Evolutionary conservation across 64 coral and sea anemone species (phyloP), one percentile per base, ranked within the genome.

Genomic region (Hydrozoanthus tunicans): DNA sequence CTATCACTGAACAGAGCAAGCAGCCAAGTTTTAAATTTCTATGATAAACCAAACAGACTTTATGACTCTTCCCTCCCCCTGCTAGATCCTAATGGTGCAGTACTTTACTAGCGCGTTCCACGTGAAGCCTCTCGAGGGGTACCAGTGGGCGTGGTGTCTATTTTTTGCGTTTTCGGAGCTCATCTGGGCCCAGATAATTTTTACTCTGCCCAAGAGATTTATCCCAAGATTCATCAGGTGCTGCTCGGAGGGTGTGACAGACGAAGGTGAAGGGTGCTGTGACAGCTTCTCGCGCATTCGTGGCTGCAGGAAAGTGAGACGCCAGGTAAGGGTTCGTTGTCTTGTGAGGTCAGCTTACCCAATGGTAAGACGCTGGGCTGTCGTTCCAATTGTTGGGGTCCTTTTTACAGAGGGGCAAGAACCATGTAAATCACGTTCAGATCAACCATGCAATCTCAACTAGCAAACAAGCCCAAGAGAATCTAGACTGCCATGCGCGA

Each of bases 91-190:
- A 6, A 93, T 99, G 43, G 97, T 99, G 25, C 86, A 93, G 32
- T 93, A 90, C 72, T 99, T 95, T 68, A 89, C 88, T 43, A 92
- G 93, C 55, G 89, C 94, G 7, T 99, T 99, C 78, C 97, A 94
- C 64, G 94, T 95, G 9, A 82, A 80, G 54, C 81, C 77, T 58
- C 73, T 99, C 89, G 94, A 96, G 67, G 92, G 81, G 57, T 79
- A 99, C n/a, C 97, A 99, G 84, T 99, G 97, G 97, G 70, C 94
- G 84, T 99, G 97, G 97, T 96, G 97, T 72, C 24, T 99, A 23
- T 99, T 99, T 58, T 93, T 99, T 58, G 97, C 94, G n/a, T 96
- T 99, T 59, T 92, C 94, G 3, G 97, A 96, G 92, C 92, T 99
- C 9, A 75, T 99, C 23, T 92, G 94, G 92, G 97, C 83, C 54